A percentile compares a stretch with the other conserved stretches of the same genome.
phyloP scores from a whole-genome alignment of 2,113 vertebrate species.

The Apus apus region DNA sequence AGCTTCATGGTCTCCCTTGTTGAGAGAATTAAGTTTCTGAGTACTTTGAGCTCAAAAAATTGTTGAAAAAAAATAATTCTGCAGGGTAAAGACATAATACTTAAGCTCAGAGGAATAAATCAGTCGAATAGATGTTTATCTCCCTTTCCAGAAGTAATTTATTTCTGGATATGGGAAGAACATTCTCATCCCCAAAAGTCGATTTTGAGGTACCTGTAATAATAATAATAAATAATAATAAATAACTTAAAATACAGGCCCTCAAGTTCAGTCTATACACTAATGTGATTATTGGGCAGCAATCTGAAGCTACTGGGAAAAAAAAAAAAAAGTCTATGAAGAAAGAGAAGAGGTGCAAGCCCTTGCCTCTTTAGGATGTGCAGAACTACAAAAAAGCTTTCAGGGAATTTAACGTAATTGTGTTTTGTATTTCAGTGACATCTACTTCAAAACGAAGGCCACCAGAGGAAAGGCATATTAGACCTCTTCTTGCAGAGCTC shows the following conservation, averaged over 20 bases:
- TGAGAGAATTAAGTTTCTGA: not conserved
- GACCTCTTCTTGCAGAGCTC: not conserved
- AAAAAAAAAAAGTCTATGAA: not conserved
- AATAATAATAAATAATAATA: not conserved
- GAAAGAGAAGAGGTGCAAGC: not conserved
- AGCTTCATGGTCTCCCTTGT: not conserved
- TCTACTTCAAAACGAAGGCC: slow-evolving; percentile 1
- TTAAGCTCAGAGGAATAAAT: not conserved
- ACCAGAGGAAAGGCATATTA: not conserved
- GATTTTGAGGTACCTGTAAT: not conserved
- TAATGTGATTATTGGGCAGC: not conserved
- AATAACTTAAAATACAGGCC: not conserved
- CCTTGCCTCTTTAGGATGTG: not conserved
- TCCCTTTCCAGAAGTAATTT: not conserved
- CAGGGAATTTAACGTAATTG: not conserved
- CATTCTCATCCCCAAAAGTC: not conserved
- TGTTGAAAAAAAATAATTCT: not conserved
- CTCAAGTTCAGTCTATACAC: not conserved
- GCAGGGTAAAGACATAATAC: not conserved
- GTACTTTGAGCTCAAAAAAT: not conserved
- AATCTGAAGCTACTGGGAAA: not conserved
- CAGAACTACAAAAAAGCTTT: not conserved
- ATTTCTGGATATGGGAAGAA: not conserved
- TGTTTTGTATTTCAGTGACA: not conserved
- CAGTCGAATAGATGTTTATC: not conserved